Conservation (phyloP, 2,888 invertebrate species). For the Leptarthrus brevirostris region DNA sequence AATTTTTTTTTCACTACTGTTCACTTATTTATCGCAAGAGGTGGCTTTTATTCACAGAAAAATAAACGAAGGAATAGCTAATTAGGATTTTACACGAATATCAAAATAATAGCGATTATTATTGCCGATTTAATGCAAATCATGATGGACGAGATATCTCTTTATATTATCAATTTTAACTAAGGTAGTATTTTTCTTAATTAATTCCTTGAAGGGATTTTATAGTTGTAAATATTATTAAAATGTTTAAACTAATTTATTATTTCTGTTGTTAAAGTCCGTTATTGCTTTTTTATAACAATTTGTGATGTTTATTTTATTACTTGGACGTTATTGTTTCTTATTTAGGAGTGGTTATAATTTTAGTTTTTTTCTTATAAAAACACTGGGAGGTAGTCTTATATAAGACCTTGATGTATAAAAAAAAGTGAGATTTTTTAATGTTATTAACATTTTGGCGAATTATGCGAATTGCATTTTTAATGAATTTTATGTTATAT, state of each 20-base stretch:
- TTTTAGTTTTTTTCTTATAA: slow-evolving; percentile 41
- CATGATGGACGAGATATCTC: slow-evolving; percentile 8
- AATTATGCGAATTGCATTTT: not conserved
- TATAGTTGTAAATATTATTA: slow-evolving; percentile 42
- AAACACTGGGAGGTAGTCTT: slow-evolving; percentile 40
- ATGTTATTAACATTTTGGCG: slow-evolving; percentile 38
- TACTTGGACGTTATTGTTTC: slow-evolving; percentile 40
- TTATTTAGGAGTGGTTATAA: slow-evolving; percentile 42
- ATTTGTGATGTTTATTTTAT: slow-evolving; percentile 47
- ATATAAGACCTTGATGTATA: slow-evolving; percentile 28
- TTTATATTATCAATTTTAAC: slow-evolving; percentile 34
- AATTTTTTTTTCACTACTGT: too few species aligned
- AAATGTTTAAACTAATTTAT: slow-evolving; percentile 46
- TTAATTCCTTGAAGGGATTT: slow-evolving; percentile 35
- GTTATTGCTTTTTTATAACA: slow-evolving; percentile 44
- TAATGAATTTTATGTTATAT: not conserved
- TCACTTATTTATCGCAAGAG: too few species aligned
- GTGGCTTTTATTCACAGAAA: too few species aligned
- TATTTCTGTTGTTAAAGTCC: slow-evolving; percentile 47
- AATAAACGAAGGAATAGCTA: not conserved
- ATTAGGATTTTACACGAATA: slow-evolving; percentile 18
- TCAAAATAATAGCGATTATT: slow-evolving; percentile 27
- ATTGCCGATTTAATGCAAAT: slow-evolving; percentile 25
- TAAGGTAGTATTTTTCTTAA: slow-evolving; percentile 33
- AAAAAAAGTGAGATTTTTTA: slow-evolving; percentile 8